phyloP scores from a whole-genome alignment of 2,888 invertebrate genomes.

The Drosophila kuntzei region DNA sequence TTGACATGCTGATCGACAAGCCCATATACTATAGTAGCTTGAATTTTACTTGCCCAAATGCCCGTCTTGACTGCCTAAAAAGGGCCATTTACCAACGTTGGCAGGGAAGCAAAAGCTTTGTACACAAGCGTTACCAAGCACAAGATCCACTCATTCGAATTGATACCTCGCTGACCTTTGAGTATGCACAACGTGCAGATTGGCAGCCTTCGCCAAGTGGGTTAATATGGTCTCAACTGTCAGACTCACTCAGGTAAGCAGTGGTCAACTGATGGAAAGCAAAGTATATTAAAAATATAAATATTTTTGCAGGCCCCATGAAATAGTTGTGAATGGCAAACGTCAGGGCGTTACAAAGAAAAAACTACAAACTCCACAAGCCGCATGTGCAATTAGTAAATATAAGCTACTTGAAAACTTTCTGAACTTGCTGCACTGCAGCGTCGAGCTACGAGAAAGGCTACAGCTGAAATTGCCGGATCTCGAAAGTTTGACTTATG shows the following conservation, averaged over 20 bases:
- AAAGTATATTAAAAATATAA: conserved; percentile 46
- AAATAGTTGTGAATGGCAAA: conserved; percentile 92
- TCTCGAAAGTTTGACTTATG: conserved; percentile 61
- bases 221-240: conserved; percentile 87
- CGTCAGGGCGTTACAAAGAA: conserved; percentile 93
- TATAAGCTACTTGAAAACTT: conserved; percentile 87
- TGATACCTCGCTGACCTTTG: conserved; percentile 81
- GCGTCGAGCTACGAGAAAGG: conserved; percentile 65
- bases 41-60: conserved; percentile 90
- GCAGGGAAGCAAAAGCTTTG: conserved; percentile 32
- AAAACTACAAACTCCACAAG: conserved; percentile 82
- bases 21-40: conserved; percentile 90
- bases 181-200: conserved; percentile 82
- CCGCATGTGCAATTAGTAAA: conserved; percentile 87
- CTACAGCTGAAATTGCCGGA: conserved; percentile 30
- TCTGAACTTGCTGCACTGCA: conserved; percentile 83
- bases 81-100: conserved; percentile 87
- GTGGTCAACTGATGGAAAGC: background rate
- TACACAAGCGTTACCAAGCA: conserved; percentile 52
- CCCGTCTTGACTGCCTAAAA: conserved; percentile 87
- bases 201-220: conserved; percentile 88
- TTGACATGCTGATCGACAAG: conserved; percentile 88
- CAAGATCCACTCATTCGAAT: conserved; percentile 75
- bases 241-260: conserved; percentile 83
- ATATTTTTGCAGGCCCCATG: conserved; percentile 87